Percentiles rank a stretch among this genome's conserved stretches.
Evolutionary conservation across 2,113 vertebrate genomes (phyloP).

Genomic region (Pterocles gutturalis): DNA sequence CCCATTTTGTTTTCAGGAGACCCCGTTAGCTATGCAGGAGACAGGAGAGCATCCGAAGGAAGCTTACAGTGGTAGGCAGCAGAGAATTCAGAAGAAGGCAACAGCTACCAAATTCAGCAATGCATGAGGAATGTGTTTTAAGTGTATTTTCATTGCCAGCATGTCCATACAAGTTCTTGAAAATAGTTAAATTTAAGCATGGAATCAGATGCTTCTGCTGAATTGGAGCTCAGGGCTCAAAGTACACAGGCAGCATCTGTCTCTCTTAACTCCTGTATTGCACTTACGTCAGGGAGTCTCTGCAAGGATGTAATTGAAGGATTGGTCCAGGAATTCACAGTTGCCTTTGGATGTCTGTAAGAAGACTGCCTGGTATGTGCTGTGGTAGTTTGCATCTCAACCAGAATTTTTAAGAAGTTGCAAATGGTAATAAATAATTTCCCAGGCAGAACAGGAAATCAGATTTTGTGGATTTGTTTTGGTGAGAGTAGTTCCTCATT

Average conservation of each 20-base stretch:
- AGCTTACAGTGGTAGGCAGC: background rate
- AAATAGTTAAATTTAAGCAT: background rate
- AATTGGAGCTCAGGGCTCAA: background rate
- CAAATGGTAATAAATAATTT: background rate
- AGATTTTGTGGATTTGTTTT: background rate
- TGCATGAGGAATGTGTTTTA: background rate
- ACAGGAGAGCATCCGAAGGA: background rate
- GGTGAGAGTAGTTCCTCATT: background rate
- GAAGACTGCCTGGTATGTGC: background rate
- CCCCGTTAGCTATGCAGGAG: background rate
- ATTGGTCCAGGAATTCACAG: background rate
- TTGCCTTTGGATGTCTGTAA: background rate
- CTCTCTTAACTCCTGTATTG: rapidly evolving
- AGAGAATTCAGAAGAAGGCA: background rate
- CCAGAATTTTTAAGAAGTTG: background rate
- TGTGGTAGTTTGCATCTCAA: background rate
- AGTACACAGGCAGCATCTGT: background rate
- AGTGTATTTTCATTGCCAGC: background rate
- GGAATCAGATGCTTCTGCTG: background rate
- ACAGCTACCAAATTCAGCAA: background rate
- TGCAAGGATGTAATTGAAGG: background rate
- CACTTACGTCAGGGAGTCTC: background rate
- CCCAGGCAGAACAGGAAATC: background rate
- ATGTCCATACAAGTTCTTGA: background rate
- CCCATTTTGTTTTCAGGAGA: background rate